Evolutionary conservation across 2,797 vertebrate species (phyloP), one percentile per base, ranked within the genome.

Genomic region (Malacoraja senta): DNA sequence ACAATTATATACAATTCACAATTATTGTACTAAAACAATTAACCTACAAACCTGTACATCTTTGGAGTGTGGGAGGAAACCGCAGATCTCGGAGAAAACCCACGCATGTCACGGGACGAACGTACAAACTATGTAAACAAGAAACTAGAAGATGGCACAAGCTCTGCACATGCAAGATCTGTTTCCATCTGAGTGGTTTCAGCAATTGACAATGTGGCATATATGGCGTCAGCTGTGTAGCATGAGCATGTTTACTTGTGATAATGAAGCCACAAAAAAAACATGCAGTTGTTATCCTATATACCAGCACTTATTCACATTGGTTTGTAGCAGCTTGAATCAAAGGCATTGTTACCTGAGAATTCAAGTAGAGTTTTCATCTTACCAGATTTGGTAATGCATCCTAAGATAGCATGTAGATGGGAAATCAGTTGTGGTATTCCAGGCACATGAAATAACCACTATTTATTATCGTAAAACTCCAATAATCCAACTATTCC

Each of bases 141-240:
- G 44, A 26, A 29, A 83, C 24, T 53, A 44, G 35, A 83, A 1
- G 53, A 61, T 83, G 81, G 81, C 24, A 53, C 81, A 83, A 26
- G 10, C 81, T 83, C 24, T 6, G 24, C 24, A 83, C 29, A 83
- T 29, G 53, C 12, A 26, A 83, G 44, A 61, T 24, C 10, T 61
- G 81, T 3, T 58, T 61, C 24, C 29, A 83, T 53, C 58, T 61
- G 44, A 83, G 3, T 83, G 53, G 53, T 53, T 83, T 83, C 24
- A 58, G 80, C 26, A 26, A 83, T 83, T 53, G 13, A 53, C 26
- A 83, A 13, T 26, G 12, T 83, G 9, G 53, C 81, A 58, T 83
- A 83, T 58, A 53, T 83, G 53, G 44, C 61, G 81, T 83, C 81
- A 83, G 81, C 81, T 83, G 81, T 83, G 53, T 12, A 83, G 81